Conservation (phyloP, 2,797 vertebrate genomes). For the Bovichtus variegatus region DNA sequence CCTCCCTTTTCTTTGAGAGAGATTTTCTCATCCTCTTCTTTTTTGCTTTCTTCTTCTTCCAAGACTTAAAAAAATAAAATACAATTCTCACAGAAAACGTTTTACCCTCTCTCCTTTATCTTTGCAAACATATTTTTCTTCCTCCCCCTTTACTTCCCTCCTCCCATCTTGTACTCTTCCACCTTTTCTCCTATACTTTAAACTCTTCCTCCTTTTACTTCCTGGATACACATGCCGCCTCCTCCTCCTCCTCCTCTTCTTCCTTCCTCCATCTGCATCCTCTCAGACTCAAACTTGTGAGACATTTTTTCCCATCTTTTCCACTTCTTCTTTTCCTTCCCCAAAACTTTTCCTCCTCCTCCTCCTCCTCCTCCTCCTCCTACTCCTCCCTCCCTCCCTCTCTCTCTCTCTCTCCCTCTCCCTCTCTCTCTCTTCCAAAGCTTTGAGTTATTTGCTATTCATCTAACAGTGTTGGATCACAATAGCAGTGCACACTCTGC, state of each 20-base stretch:
- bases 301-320: neutral
- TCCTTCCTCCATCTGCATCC: neutral
- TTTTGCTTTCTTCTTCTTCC: neutral
- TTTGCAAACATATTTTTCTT: neutral
- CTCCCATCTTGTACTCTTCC: neutral
- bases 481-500: constrained; percentile 42
- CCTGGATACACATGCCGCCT: neutral
- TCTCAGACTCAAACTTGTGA: neutral
- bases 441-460: constrained; percentile 73
- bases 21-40: neutral
- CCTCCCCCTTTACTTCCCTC: neutral
- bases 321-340: constrained; percentile 16
- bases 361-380: constrained; percentile 1
- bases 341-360: constrained; percentile 1
- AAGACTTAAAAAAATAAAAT: too few species aligned
- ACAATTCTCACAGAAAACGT: neutral
- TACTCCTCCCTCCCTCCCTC: constrained; percentile 31
- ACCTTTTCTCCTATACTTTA: neutral
- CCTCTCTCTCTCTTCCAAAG: constrained; percentile 52
- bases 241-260: neutral
- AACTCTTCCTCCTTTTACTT: neutral
- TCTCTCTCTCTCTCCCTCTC: too few species aligned
- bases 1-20: neutral
- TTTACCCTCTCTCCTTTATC: neutral
- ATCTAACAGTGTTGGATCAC: constrained; percentile 61